Base-by-base conservation (phyloP, 2,797 vertebrate species). In the Spinibarbus caldwelli region DNA sequence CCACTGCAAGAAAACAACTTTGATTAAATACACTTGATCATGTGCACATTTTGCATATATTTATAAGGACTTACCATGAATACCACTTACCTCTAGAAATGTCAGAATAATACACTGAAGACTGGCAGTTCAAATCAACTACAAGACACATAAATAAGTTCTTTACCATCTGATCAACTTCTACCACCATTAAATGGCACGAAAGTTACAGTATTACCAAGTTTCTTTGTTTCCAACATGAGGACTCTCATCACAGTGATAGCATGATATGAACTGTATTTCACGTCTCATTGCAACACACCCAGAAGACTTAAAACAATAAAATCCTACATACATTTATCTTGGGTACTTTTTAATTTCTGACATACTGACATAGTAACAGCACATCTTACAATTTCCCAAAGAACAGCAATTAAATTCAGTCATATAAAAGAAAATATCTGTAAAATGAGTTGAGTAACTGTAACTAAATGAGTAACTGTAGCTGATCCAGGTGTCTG, bases 81-180 rank as follows among this genome's bases (percentile, higher is more conserved):
- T 52, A 67, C 29, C 26, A 59, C 52, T 82, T 71, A 82, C 80
- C 80, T 21, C 34, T 49, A 43, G 67, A 41, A 71, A 82, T 31
- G 17, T 82, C 47, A 36, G 49, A 82, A 43, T 82, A 72, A 82
- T 43, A 41, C 21, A 72, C 45, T 2, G 64, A n/a, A 7, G 17
- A 29, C 31, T 14, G 23, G 15, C 0, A 12, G 52, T 26, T 43
- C 3, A 59, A 57, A 21, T 82, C 49, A 21, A 23, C 80, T 82
- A 34, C 5, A 14, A 62, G 57, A 8, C 23, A 70, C 21, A 54
- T 9, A 80, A 68, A 49, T 17, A 75, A 11, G 26, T 49, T 31
- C 8, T 75, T 75, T 21, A 52, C 72, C 52, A 59, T n/a, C 6
- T 15, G 21, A 78, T 78, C 57, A 57, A 21, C 9, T 43, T 57